These are phyloP conservation scores for Microplitis deprimator DNA, from an alignment of 2,888 invertebrate genomes.

Conservation along the genomic window DNA sequence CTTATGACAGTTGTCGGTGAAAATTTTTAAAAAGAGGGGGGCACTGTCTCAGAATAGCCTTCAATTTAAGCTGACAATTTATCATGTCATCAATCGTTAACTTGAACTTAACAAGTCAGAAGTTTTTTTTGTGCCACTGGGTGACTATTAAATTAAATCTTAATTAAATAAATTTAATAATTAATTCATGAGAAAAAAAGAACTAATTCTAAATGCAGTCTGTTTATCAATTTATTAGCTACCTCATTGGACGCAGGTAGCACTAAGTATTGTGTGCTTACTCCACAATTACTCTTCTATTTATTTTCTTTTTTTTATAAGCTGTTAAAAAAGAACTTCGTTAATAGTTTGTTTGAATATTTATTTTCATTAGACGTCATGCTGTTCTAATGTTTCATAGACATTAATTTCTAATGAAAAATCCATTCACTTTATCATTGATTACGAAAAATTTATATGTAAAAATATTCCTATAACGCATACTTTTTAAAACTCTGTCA, in stretches of 20 bases:
- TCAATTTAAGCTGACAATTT: too few species aligned
- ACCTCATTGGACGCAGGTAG: conserved; percentile 18
- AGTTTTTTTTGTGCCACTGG: too few species aligned
- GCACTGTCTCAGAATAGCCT: too few species aligned
- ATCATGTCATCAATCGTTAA: too few species aligned
- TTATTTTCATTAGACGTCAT: conserved; percentile 13
- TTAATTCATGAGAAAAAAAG: conserved; percentile 8
- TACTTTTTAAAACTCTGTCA: conserved; percentile 34
- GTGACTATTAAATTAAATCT: neutral
- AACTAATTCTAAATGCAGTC: neutral
- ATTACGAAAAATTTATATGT: conserved; percentile 49
- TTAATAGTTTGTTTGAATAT: conserved; percentile 27
- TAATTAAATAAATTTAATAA: conserved; percentile 3
- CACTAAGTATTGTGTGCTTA: conserved; percentile 16
- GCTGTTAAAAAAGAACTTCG: conserved; percentile 6
- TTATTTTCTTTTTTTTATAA: conserved; percentile 5
- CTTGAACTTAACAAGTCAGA: too few species aligned
- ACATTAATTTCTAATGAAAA: conserved; percentile 32
- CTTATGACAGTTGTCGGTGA: too few species aligned
- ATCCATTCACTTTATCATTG: conserved; percentile 37
- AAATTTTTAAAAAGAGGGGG: too few species aligned
- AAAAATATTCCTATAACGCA: conserved; percentile 50
- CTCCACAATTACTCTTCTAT: conserved; percentile 19
- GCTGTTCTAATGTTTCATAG: conserved; percentile 25
- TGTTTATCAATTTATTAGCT: conserved; percentile 2